Conservation (phyloP, 2,797 vertebrate genomes). For the Petrocephalus schoutedeni region DNA sequence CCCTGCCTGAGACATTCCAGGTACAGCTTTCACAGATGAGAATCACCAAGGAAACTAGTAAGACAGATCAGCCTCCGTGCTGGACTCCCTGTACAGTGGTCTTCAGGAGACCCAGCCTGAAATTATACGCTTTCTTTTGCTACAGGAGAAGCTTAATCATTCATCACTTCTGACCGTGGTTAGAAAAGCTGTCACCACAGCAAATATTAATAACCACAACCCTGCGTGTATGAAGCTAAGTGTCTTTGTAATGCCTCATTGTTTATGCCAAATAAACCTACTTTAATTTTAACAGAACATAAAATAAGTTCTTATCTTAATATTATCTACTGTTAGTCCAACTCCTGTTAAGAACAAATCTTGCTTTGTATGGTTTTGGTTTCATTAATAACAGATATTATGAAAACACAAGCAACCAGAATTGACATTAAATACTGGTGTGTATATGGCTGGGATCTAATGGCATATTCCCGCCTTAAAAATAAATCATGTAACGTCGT, state of each 20-base stretch:
- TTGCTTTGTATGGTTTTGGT: not conserved
- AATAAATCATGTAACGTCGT: not conserved
- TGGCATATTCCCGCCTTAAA: not conserved
- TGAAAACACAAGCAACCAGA: not conserved
- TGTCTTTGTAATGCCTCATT: not conserved
- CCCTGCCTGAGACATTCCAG: too few species aligned
- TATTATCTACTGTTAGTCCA: slow-evolving; percentile 4
- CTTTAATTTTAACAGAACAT: slow-evolving; percentile 9
- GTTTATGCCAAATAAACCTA: not conserved
- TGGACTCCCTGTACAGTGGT: not conserved
- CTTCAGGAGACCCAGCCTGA: not conserved
- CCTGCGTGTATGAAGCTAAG: not conserved
- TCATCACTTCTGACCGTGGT: not conserved
- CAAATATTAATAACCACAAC: not conserved
- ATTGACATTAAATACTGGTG: not conserved
- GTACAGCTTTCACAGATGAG: not conserved
- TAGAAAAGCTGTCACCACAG: not conserved
- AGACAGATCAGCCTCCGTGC: not conserved
- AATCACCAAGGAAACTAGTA: not conserved
- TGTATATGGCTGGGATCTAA: not conserved
- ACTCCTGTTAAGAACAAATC: not conserved
- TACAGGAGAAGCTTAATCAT: not conserved
- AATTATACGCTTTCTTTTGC: not conserved
- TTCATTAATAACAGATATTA: not conserved
- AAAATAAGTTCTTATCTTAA: slow-evolving; percentile 5